Evolutionary conservation across 2,888 invertebrate genomes (phyloP).

Genomic region (Lysandra coridon): DNA sequence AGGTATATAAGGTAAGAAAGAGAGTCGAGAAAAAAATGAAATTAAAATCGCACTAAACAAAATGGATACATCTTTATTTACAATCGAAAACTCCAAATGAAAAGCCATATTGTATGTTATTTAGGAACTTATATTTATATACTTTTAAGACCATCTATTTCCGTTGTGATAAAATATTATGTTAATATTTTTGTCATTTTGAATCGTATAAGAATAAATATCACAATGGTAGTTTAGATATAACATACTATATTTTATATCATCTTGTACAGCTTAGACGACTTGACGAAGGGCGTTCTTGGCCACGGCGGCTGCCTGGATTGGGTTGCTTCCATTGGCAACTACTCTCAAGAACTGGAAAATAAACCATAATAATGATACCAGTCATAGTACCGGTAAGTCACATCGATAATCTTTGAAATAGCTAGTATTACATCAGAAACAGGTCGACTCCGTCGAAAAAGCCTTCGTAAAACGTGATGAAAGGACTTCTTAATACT

Average conservation of each 20-base stretch:
- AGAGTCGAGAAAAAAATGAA: background rate
- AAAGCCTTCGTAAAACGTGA: no score
- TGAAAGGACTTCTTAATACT: no score
- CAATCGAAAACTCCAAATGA: conserved; percentile 50
- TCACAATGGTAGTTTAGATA: conserved; percentile 31
- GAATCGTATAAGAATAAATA: conserved; percentile 30
- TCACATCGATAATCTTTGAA: no score
- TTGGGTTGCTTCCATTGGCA: conserved; percentile 47
- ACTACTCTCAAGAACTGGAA: conserved; percentile 54
- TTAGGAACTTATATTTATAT: conserved; percentile 65
- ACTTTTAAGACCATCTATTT: conserved; percentile 45
- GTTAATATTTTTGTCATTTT: conserved; percentile 5
- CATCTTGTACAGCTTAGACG: conserved; percentile 36
- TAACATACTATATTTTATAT: conserved; percentile 34
- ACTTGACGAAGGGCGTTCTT: conserved; percentile 48
- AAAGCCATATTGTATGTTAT: conserved; percentile 59
- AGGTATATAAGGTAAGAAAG: no score
- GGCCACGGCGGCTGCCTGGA: conserved; percentile 44
- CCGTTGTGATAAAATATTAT: conserved; percentile 12
- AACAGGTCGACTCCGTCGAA: no score
- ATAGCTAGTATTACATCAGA: no score
- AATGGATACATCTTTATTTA: conserved; percentile 70
- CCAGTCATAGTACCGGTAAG: no score
- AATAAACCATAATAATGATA: background rate
- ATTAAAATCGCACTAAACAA: background rate